Base-by-base conservation (phyloP, 1,140 invertebrate genomes). In the Euwallacea similis region DNA sequence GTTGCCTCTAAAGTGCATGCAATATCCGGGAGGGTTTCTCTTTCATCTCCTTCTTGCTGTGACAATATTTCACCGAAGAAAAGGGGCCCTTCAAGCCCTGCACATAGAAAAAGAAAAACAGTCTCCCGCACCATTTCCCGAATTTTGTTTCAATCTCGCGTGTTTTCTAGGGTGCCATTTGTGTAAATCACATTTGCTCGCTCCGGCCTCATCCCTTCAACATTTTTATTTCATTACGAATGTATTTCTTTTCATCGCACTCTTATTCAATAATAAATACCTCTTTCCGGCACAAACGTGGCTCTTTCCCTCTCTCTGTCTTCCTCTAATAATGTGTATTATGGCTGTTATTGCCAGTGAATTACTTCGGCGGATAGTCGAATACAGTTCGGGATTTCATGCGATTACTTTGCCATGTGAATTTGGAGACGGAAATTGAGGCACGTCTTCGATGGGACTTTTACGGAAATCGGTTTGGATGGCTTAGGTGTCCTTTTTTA, bases 231-330 rank as follows among this genome's bases (percentile, higher is more conserved):
- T 70, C 68, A 60, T 70, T 64, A 68, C 56, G 42, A 43, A 68
- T 68, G 66, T 68, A 63, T 62, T 64, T 64, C 68, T 63, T 70
- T 70, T 70, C 68, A 70, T 70, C 68, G 68, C 60, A 42, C 47
- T 11, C 60, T 63, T 70, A 70, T 70, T 70, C 58, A 70, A 70
- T 70, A 70, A 70, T 70, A 70, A 70, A 70, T 70, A 70, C 60
- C 46, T 70, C 50, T 70, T 63, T 56, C 60, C 56, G 55, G 9
- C 56, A 42, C 47, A 70, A 62, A 53, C 54, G 60, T 58, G 11
- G 67, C n/a, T 42, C 21, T 62, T 54, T 43, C 50, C 41, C 33
- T 46, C 7, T 58, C 47, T 69, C 67, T 69, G 43, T 69, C 67
- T 69, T 47, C 50, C 61, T 61, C 67, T 54, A 54, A 69, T 62